Evolutionary conservation across 2,113 vertebrate genomes (phyloP).

Genomic region (Poeciliopsis occidentalis): DNA sequence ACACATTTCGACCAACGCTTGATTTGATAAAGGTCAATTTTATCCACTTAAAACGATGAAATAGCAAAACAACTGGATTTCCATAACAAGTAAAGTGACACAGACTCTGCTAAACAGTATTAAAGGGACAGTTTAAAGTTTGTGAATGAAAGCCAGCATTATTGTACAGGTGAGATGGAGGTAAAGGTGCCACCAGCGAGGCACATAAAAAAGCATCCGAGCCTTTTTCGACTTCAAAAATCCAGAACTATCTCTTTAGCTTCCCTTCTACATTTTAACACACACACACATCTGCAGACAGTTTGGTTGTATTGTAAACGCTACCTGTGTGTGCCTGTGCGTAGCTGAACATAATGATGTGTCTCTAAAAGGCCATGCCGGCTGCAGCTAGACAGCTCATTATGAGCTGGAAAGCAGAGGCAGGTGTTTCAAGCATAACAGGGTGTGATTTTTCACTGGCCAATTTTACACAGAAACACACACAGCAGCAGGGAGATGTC

Average conservation of each 20-base stretch:
- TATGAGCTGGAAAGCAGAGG: constrained; percentile 69
- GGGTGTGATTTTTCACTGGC: constrained; percentile 55
- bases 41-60: not conserved
- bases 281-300: constrained; percentile 3
- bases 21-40: not conserved
- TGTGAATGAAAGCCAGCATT: not conserved
- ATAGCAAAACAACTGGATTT: not conserved
- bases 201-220: not conserved
- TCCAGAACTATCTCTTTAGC: not conserved
- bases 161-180: not conserved
- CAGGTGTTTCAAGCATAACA: constrained; percentile 74
- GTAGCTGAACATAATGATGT: constrained; percentile 63
- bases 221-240: not conserved
- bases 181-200: not conserved
- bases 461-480: constrained; percentile 63
- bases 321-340: constrained; percentile 21
- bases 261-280: constrained; percentile 17
- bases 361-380: constrained; percentile 57
- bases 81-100: not conserved
- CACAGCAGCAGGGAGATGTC: constrained; percentile 40
- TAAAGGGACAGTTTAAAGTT: not conserved
- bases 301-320: constrained; percentile 30
- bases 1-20: no score
- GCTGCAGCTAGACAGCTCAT: constrained; percentile 75
- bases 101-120: no score